Base-by-base conservation (phyloP, 2,113 vertebrate genomes). In the Oncorhynchus kisutch region DNA sequence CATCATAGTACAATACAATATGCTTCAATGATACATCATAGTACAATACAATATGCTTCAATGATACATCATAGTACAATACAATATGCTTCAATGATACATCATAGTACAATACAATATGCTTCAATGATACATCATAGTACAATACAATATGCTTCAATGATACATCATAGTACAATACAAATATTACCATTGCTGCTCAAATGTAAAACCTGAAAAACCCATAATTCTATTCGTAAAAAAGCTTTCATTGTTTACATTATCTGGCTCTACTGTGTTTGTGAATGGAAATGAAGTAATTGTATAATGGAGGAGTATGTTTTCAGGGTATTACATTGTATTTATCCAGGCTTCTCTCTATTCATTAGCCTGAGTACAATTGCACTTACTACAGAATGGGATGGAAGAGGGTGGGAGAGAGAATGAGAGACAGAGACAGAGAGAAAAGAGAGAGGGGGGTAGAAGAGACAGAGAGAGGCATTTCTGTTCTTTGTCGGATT, bases 401-500 rank as follows among this genome's bases (percentile, higher is more conserved):
- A 31, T 72, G 49, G 13, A 29, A 59, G 20, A 20, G 4, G 3
- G 39, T 3, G 39, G 2, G 29, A 64, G 31, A n/a, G 20, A 73
- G 11, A 45, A 20, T 31, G 27, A 22, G 25, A 16, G 13, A 24
- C 12, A 22, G 25, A 16, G 25, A 24, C 12, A 67, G 25, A 29
- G 22, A 29, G 65, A 67, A 45, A 45, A 45, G 2, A 45, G 39
- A 2, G 39, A 45, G 9, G 13, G 29, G 25, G 5, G 16, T 14
- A 18, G 51, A 54, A 54, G 51, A 18, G 16, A 54, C 13, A 54
- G 1, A 54, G 13, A 54, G 51, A 54, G 5, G 18, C 13, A 24
- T 8, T 62, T 62, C 59, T 62, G 24, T 71, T 13, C 14, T 64
- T 45, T 71, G 67, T 73, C 70, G 68, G 73, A 54, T 82, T 76